These are phyloP conservation scores for Drosophila formosana DNA, from an alignment of 2,888 invertebrate genomes.

Conservation along the genomic window DNA sequence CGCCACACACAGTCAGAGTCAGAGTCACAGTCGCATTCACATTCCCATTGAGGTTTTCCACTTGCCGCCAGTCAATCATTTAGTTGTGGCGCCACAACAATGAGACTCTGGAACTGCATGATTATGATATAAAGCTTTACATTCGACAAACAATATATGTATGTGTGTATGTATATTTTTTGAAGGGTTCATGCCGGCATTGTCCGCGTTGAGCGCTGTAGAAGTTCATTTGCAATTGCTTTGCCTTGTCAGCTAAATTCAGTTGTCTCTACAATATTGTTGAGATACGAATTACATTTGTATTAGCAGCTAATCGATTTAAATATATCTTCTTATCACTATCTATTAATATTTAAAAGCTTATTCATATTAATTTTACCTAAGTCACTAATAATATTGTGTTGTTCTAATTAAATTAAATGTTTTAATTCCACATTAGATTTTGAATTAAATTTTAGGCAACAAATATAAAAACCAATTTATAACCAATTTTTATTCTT, in stretches of 20 bases:
- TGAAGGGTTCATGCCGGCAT: neutral
- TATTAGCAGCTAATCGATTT: too few species aligned
- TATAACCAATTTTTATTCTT: too few species aligned
- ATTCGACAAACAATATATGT: neutral
- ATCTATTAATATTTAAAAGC: too few species aligned
- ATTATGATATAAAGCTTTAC: slow-evolving; percentile 7
- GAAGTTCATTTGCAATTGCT: neutral
- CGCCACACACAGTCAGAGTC: neutral
- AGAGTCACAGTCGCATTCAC: slow-evolving; percentile 2
- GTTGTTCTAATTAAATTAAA: too few species aligned
- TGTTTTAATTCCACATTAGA: too few species aligned
- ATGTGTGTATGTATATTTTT: neutral
- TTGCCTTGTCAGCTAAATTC: neutral
- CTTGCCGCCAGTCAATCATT: slow-evolving; percentile 51
- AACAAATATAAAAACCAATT: too few species aligned
- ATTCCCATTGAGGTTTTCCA: slow-evolving; percentile 25
- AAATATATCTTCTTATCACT: too few species aligned
- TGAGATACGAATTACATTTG: too few species aligned
- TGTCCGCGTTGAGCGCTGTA: neutral
- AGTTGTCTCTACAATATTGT: neutral
- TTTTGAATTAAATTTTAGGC: too few species aligned
- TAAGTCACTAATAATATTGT: too few species aligned
- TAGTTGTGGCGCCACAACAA: slow-evolving; percentile 59
- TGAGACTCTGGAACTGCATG: slow-evolving; percentile 11
- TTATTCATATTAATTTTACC: too few species aligned